Conservation (phyloP, 1,140 invertebrate species). For the Acyrthosiphon pisum region DNA sequence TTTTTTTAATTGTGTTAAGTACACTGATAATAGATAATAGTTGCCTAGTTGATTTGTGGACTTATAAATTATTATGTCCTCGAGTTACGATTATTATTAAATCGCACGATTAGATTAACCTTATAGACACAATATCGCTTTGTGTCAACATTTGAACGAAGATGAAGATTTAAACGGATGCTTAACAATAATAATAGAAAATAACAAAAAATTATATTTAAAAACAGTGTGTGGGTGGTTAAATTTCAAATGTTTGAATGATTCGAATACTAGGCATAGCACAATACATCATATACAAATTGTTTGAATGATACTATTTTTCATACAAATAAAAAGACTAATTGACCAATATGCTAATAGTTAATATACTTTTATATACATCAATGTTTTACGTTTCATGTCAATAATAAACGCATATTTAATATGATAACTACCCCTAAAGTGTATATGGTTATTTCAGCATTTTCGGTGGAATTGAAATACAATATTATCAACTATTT, state of each 20-base stretch:
- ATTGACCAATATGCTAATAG: neutral
- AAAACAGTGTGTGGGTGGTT: neutral
- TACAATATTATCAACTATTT: neutral
- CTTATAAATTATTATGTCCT: slow-evolving; percentile 13
- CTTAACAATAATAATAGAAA: neutral
- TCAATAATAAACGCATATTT: neutral
- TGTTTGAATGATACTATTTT: neutral
- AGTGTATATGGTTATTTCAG: neutral
- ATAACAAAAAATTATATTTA: neutral
- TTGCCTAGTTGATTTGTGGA: neutral
- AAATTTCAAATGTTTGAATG: neutral
- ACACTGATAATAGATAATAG: neutral
- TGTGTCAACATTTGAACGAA: neutral
- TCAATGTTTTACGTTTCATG: neutral
- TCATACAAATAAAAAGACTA: neutral
- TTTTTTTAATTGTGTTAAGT: neutral
- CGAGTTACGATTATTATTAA: neutral
- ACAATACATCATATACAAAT: neutral
- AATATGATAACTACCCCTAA: neutral
- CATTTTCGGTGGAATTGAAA: neutral
- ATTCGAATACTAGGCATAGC: neutral
- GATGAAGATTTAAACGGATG: neutral
- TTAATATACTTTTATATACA: neutral
- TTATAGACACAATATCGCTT: neutral
- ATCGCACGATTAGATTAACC: neutral